Base-by-base conservation (phyloP, 2,113 vertebrate species). In the Epinephelus moara region DNA sequence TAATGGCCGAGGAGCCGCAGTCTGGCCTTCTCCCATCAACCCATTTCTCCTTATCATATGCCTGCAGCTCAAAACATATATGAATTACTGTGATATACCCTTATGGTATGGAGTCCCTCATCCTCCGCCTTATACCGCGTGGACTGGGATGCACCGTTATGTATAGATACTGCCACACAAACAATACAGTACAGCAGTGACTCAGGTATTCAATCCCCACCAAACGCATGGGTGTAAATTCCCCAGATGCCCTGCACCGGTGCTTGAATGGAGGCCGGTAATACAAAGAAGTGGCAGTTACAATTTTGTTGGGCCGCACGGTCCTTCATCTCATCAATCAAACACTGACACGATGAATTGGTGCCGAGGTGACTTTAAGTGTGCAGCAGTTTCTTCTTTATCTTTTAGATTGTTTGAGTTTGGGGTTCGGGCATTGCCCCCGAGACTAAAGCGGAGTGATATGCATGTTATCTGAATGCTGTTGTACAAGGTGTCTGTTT, bases 1-100 rank as follows among this genome's bases (percentile, higher is more conserved):
- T 93, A 93, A 94, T 93, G 90, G 92, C 92, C 85, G 52, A 81
- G 81, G 79, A 92, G 85, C 87, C 61, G 33, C 55, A 79, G 86
- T 78, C 88, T 79, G 80, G 85, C 61, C 92, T 83, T 82, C 85
- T 82, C 77, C 90, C 85, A 85, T 86, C 91, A 89, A 67, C 78
- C 85, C 60, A 85, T 91, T 91, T 88, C 85, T 88, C 71, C 88
- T 77, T 81, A 87, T 92, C 86, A 86, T 40, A 47, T 75, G 66
- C 81, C 82, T 76, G 85, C 76, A 81, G 86, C 83, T 78, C 70
- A 75, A 82, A 86, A 91, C 85, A 82, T 84, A 91, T 80, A 91
- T 70, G 78, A 88, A 88, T 91, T 86, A 84, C 76, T 67, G 57
- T 81, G 79, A 87, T 90, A 73, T 81, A 82, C 71, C 64, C 74